phyloP scores from a whole-genome alignment of 2,113 vertebrate genomes.

The Leptobrachium leishanense region DNA sequence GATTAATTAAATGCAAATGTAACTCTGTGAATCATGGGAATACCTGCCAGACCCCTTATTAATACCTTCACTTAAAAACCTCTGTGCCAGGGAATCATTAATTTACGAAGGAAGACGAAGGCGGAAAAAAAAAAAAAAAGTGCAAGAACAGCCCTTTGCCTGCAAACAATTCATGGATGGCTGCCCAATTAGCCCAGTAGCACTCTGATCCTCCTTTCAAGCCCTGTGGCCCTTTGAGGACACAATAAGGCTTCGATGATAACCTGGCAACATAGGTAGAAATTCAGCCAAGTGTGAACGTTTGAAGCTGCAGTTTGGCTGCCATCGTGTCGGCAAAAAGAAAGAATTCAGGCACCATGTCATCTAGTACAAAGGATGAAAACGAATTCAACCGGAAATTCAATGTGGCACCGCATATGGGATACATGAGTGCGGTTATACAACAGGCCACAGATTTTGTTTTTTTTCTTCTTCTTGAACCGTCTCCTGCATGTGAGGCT shows the following conservation, averaged over 20 bases:
- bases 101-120: constrained; percentile 62
- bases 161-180: constrained; percentile 70
- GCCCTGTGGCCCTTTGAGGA: constrained; percentile 79
- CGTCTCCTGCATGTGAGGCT: constrained; percentile 85
- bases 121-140: constrained; percentile 36
- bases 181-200: constrained; percentile 73
- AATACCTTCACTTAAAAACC: constrained; percentile 82
- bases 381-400: constrained; percentile 89
- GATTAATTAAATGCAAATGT: constrained; percentile 87
- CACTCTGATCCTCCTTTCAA: constrained; percentile 70
- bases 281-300: constrained; percentile 78
- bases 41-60: constrained; percentile 85
- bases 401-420: constrained; percentile 96
- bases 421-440: constrained; percentile 89
- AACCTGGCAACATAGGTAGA: constrained; percentile 92
- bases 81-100: constrained; percentile 74
- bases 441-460: constrained; percentile 78
- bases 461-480: constrained; percentile 68
- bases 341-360: constrained; percentile 81
- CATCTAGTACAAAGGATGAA: constrained; percentile 84
- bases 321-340: constrained; percentile 79
- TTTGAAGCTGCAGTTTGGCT: constrained; percentile 85
- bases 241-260: constrained; percentile 73
- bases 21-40: constrained; percentile 75
- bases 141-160: constrained; percentile 68